phyloP scores from a whole-genome alignment of 2,888 invertebrate genomes.

The Perizoma affinitatum region DNA sequence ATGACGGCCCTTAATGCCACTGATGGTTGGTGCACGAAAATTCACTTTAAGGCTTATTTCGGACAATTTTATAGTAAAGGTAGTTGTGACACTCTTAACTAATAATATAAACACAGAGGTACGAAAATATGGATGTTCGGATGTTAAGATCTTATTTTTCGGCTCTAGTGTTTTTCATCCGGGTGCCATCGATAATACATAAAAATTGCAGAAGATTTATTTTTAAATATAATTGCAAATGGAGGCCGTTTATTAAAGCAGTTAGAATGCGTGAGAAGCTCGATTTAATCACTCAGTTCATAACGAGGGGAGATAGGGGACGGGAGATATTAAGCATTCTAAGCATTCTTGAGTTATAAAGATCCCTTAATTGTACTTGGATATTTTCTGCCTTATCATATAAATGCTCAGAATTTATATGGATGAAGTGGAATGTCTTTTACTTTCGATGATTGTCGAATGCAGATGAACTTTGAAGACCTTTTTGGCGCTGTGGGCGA shows the following conservation, averaged over 20 bases:
- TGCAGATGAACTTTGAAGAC: not conserved
- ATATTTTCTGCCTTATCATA: constrained; percentile 74
- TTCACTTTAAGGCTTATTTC: constrained; percentile 43
- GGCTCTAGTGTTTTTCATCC: too few species aligned
- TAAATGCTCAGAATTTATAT: constrained; percentile 62
- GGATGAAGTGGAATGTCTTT: constrained; percentile 39
- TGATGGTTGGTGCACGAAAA: constrained; percentile 46
- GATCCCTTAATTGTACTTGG: constrained; percentile 69
- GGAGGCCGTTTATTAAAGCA: constrained; percentile 55
- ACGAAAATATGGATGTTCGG: too few species aligned
- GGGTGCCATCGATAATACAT: not conserved
- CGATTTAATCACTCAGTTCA: constrained; percentile 76
- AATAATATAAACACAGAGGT: too few species aligned
- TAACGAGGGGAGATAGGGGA: constrained; percentile 58
- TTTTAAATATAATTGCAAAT: constrained; percentile 80
- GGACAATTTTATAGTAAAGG: constrained; percentile 5
- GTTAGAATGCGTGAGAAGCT: constrained; percentile 72
- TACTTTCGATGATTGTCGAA: constrained; percentile 3
- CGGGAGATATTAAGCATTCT: constrained; percentile 72
- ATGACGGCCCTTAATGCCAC: constrained; percentile 48
- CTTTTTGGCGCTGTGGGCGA: too few species aligned
- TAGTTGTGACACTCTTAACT: too few species aligned
- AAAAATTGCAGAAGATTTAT: constrained; percentile 66
- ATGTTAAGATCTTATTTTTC: too few species aligned
- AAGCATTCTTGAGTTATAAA: constrained; percentile 77